phyloP scores from a whole-genome alignment of 2,797 vertebrate species.

The Bradypus variegatus region DNA sequence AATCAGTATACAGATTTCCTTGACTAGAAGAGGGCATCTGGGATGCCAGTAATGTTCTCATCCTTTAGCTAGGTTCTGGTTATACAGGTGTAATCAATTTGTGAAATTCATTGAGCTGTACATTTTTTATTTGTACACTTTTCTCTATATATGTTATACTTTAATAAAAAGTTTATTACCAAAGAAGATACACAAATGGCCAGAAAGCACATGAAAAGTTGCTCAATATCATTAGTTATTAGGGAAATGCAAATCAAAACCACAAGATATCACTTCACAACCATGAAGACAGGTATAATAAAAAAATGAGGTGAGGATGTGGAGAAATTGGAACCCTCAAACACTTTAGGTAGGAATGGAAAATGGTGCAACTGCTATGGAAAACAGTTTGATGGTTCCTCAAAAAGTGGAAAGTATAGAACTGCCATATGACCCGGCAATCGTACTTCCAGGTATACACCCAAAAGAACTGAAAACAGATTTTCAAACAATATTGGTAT shows the following conservation, averaged over 20 bases:
- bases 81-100: not conserved
- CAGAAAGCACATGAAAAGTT: slow-evolving; percentile 25
- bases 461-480: not conserved
- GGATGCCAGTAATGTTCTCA: not conserved
- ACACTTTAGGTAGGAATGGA: not conserved
- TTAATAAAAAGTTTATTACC: slow-evolving; percentile 10
- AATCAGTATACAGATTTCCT: not conserved
- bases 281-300: not conserved
- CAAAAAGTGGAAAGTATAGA: not conserved
- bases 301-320: not conserved
- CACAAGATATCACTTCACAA: not conserved
- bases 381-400: not conserved
- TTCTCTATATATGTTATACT: not conserved
- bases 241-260: slow-evolving; percentile 24
- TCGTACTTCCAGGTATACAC: not conserved
- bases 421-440: not conserved
- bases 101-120: not conserved
- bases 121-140: slow-evolving; percentile 16
- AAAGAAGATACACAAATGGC: slow-evolving; percentile 3
- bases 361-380: not conserved
- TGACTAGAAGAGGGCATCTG: not conserved
- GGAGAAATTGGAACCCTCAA: not conserved
- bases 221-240: not conserved
- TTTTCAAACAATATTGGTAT: not conserved
- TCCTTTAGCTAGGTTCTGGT: not conserved